Conservation (phyloP, 2,113 vertebrate species). For the Trochalopteron elliotii region DNA sequence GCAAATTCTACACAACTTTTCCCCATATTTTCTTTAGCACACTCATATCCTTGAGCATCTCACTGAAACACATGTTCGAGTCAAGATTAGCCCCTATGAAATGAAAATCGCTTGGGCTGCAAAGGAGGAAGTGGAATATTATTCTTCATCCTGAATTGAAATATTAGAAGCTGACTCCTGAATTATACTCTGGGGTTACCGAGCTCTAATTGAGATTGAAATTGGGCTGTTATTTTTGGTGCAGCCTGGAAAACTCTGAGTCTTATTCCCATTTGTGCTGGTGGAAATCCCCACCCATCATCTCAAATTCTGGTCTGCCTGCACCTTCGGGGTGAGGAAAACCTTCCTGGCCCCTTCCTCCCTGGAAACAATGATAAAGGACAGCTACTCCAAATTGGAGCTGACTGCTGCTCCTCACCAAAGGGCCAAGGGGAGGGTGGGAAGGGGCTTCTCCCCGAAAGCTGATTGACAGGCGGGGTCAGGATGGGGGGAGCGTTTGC, state of each 20-base stretch:
- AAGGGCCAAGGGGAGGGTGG: neutral
- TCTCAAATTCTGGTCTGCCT: constrained; percentile 32
- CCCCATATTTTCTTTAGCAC: neutral
- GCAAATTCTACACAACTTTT: neutral
- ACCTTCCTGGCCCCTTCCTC: constrained; percentile 25
- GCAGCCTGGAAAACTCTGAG: neutral
- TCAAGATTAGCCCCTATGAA: neutral
- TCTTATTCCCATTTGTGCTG: constrained; percentile 26
- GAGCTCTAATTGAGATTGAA: constrained; percentile 16
- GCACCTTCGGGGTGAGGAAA: neutral
- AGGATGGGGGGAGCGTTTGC: constrained; percentile 74
- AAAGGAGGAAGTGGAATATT: constrained; percentile 12
- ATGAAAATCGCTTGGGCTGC: neutral
- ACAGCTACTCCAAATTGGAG: constrained; percentile 30
- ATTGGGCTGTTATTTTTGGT: constrained; percentile 18
- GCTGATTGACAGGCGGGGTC: constrained; percentile 80
- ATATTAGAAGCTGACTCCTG: constrained; percentile 43
- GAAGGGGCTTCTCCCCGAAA: constrained; percentile 15
- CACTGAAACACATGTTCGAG: neutral
- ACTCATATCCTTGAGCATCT: neutral
- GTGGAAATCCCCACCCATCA: constrained; percentile 43
- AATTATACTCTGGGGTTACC: neutral
- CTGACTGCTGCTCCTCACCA: neutral
- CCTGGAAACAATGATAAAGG: constrained; percentile 54
- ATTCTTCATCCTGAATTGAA: constrained; percentile 37